These are phyloP conservation scores for Troides helena DNA, from an alignment of 2,888 invertebrate genomes.

Conservation along the genomic window DNA sequence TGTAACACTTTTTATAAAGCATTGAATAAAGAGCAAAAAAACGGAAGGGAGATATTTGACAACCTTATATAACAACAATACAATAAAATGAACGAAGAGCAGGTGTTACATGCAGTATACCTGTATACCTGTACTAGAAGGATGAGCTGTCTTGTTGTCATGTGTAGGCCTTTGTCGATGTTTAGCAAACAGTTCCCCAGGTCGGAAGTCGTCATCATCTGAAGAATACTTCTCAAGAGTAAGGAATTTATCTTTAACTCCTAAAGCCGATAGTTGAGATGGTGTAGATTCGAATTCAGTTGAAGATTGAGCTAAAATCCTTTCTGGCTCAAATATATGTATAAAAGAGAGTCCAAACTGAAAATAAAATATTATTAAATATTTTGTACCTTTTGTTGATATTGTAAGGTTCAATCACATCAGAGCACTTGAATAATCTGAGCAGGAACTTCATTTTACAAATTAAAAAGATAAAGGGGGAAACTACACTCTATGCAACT, in stretches of 20 bases:
- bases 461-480: too few species aligned
- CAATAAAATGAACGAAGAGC: too few species aligned
- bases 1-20: too few species aligned
- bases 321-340: constrained; percentile 79
- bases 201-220: constrained; percentile 80
- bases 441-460: too few species aligned
- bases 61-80: too few species aligned
- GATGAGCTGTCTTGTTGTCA: constrained; percentile 1
- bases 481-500: too few species aligned
- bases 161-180: constrained; percentile 47
- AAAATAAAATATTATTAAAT: constrained; percentile 19
- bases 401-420: too few species aligned
- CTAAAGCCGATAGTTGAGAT: constrained; percentile 25
- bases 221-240: constrained; percentile 75
- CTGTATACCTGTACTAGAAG: constrained; percentile 24
- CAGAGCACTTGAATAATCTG: too few species aligned
- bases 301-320: constrained; percentile 19
- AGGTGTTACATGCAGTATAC: constrained; percentile 4
- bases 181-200: constrained; percentile 83
- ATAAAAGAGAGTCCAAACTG: constrained; percentile 92
- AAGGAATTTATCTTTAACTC: constrained; percentile 31
- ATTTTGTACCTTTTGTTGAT: too few species aligned
- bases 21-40: too few species aligned
- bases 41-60: too few species aligned
- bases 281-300: constrained; percentile 26